A percentile compares a stretch with the other conserved stretches of the same genome.
These are phyloP conservation scores for Yponomeuta malinellus DNA, from an alignment of 2,888 invertebrate genomes.

Conservation along the genomic window DNA sequence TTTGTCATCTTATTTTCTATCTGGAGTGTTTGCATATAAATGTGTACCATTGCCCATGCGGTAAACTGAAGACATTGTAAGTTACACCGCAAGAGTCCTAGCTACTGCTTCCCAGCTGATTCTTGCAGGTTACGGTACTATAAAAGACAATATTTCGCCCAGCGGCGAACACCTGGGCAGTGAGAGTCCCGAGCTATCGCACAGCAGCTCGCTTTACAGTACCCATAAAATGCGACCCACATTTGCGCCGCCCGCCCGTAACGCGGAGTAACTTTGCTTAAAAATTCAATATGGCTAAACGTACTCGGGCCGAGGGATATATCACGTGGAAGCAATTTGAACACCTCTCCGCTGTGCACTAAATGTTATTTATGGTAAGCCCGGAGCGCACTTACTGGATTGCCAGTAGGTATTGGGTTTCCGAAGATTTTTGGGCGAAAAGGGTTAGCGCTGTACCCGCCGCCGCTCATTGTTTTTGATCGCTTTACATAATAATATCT, in stretches of 20 bases:
- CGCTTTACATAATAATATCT: neutral
- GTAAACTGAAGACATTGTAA: neutral
- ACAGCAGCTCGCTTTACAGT: constrained; percentile 6
- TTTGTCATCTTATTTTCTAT: neutral
- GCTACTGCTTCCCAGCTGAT: neutral
- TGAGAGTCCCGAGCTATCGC: constrained; percentile 3
- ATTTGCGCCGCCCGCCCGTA: constrained; percentile 10
- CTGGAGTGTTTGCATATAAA: neutral
- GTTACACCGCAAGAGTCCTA: neutral
- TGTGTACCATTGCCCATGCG: neutral
- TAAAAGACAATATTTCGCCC: constrained; percentile 1
- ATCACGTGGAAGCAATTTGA: constrained; percentile 72
- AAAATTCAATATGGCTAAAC: constrained; percentile 67
- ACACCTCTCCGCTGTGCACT: constrained; percentile 64
- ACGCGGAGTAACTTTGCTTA: constrained; percentile 44
- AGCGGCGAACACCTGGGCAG: constrained; percentile 6
- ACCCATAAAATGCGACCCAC: constrained; percentile 8
- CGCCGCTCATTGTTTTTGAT: neutral
- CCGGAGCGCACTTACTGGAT: constrained; percentile 54
- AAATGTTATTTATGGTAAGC: constrained; percentile 73
- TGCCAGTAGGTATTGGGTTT: constrained; percentile 51
- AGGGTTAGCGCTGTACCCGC: neutral
- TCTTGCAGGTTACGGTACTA: neutral
- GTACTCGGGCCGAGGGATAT: constrained; percentile 59
- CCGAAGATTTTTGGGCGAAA: constrained; percentile 50